phyloP scores from a whole-genome alignment of 2,888 invertebrate species.

The Agrochola litura region DNA sequence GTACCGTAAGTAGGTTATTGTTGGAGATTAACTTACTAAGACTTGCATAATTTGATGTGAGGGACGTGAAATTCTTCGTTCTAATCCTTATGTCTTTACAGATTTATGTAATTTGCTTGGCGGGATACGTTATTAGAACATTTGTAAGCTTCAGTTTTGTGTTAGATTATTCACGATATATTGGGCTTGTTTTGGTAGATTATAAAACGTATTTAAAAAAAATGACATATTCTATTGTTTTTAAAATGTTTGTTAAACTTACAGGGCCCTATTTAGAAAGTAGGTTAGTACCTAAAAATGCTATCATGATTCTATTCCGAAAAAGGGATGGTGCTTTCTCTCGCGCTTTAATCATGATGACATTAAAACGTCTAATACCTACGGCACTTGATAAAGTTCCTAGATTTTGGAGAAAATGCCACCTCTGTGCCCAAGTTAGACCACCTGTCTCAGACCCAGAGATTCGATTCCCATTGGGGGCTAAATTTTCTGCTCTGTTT shows the following conservation, averaged over 20 bases:
- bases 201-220: background rate
- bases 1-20: conserved; percentile 38
- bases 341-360: background rate
- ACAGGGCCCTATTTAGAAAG: background rate
- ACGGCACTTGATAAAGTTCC: no score
- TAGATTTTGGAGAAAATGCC: background rate
- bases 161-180: background rate
- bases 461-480: no score
- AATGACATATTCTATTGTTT: background rate
- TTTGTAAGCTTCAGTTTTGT: background rate
- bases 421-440: no score
- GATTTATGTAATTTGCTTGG: conserved; percentile 14
- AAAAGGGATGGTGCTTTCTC: background rate
- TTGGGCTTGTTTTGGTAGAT: background rate
- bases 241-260: background rate
- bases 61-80: conserved; percentile 20
- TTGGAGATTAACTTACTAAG: conserved; percentile 48
- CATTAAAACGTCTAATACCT: background rate
- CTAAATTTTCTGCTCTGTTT: no score
- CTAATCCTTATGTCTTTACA: conserved; percentile 28
- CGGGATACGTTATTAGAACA: background rate
- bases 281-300: background rate
- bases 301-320: background rate
- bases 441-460: no score
- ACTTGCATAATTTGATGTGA: conserved; percentile 47